These are phyloP conservation scores for Heliconius charithonia DNA, from an alignment of 2,888 invertebrate species.

Conservation along the genomic window DNA sequence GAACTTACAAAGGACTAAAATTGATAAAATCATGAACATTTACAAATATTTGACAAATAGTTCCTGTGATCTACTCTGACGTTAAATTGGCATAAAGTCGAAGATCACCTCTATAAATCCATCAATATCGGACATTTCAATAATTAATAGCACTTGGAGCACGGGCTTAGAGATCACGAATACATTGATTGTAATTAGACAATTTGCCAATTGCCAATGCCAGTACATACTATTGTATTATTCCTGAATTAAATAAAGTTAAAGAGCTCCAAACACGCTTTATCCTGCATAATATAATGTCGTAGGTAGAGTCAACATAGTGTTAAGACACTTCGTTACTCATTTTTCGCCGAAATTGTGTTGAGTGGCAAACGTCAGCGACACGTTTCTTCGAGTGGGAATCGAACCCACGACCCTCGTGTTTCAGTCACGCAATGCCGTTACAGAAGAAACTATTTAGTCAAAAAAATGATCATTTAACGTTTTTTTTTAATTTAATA, in stretches of 20 bases:
- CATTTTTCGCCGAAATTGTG: background rate
- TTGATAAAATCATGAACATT: background rate
- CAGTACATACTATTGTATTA: slow-evolving; percentile 22
- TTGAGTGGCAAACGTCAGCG: too few relatives aligned
- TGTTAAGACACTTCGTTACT: background rate
- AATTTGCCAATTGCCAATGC: background rate
- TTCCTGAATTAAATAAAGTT: background rate
- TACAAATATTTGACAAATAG: slow-evolving; percentile 1
- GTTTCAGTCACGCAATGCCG: background rate
- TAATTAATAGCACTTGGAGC: slow-evolving; percentile 36
- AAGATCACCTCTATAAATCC: slow-evolving; percentile 35
- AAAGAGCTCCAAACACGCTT: too few relatives aligned
- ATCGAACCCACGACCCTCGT: background rate
- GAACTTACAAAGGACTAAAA: background rate
- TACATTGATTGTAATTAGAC: slow-evolving; percentile 25
- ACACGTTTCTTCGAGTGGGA: background rate
- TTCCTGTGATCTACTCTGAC: background rate
- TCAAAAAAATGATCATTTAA: too few relatives aligned
- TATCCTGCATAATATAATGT: too few relatives aligned
- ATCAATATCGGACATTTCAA: slow-evolving; percentile 37
- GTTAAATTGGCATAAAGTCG: slow-evolving; percentile 15
- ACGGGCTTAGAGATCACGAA: slow-evolving; percentile 31
- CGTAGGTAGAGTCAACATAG: background rate
- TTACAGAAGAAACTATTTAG: too few relatives aligned
- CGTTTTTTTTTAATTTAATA: too few relatives aligned